Evolutionary conservation across 2,888 invertebrate species (phyloP).

Genomic region (Spilosoma lubricipeda): DNA sequence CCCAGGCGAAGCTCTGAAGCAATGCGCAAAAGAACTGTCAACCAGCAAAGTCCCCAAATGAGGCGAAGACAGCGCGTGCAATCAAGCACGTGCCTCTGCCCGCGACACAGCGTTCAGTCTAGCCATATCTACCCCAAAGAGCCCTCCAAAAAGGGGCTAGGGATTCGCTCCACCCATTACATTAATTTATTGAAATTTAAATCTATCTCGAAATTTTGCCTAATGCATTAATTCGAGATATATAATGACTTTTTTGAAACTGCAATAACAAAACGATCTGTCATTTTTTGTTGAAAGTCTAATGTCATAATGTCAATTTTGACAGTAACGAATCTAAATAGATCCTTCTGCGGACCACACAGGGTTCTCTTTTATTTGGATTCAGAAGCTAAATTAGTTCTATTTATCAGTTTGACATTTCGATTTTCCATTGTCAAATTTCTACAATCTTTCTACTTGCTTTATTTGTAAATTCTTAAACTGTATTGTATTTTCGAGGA

Average conservation of each 20-base stretch:
- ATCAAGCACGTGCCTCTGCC: no score
- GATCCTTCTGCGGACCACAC: accelerated
- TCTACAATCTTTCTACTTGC: neutral
- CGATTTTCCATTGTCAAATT: neutral
- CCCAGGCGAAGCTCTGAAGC: no score
- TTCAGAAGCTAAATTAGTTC: neutral
- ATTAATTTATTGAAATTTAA: neutral
- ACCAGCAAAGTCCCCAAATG: no score
- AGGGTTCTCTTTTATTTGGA: neutral
- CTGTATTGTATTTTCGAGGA: neutral
- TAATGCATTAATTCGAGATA: neutral
- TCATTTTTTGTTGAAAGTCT: neutral
- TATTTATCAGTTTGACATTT: neutral
- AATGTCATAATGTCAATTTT: neutral
- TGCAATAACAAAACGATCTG: neutral
- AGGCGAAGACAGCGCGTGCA: no score
- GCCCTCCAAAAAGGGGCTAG: no score
- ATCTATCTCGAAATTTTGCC: neutral
- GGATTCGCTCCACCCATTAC: no score
- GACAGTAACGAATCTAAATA: neutral
- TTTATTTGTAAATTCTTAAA: neutral
- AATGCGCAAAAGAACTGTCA: no score
- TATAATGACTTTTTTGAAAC: neutral
- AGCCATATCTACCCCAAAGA: no score
- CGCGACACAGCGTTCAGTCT: no score